Evolutionary conservation across 2,888 invertebrate species (phyloP).

Genomic region (Nasonovia ribisnigri): DNA sequence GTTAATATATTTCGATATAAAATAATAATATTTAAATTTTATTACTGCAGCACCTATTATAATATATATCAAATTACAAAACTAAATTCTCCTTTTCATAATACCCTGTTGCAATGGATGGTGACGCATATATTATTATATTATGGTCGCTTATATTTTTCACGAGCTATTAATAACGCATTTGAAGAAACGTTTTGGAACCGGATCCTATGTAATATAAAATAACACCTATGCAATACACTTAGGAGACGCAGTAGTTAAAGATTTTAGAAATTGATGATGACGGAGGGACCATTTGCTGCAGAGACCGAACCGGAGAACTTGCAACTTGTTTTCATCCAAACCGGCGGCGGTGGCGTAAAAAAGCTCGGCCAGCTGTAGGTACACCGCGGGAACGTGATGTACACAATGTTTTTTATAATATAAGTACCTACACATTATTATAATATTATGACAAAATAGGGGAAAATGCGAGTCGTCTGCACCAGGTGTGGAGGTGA

Average conservation of each 20-base stretch:
- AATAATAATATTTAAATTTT: constrained; percentile 1
- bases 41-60: background rate
- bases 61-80: background rate
- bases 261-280: background rate
- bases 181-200: background rate
- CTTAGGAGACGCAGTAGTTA: background rate
- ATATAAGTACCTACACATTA: background rate
- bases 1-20: background rate
- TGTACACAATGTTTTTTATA: background rate
- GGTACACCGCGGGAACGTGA: background rate
- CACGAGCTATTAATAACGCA: background rate
- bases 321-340: no score
- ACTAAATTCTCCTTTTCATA: background rate
- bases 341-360: background rate
- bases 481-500: background rate
- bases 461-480: background rate
- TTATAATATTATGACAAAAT: background rate
- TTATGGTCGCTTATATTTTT: background rate
- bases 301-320: background rate
- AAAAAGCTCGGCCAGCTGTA: background rate
- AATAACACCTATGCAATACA: background rate
- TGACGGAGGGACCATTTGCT: background rate
- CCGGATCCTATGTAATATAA: background rate
- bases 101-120: background rate
- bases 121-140: background rate